Evolutionary conservation across 2,888 invertebrate species (phyloP), one percentile per base, ranked within the genome.

Genomic region (Oasisia sp.): DNA sequence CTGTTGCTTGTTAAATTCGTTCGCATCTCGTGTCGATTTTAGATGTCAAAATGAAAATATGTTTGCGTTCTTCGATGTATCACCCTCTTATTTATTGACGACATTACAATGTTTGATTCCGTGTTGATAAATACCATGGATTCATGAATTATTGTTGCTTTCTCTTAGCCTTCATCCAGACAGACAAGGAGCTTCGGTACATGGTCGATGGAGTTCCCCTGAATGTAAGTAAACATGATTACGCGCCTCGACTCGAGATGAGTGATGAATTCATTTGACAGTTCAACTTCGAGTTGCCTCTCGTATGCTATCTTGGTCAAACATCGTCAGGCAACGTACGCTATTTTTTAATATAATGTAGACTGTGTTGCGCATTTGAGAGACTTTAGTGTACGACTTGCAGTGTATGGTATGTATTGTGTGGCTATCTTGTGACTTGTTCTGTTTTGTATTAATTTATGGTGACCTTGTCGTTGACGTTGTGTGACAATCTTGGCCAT

Each of bases 141-240:
- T 38, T 74, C 3, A 74, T 19, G 74, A 74, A 9, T 27, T 89
- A n/a, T 38, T 89, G n/a, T 92, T 94, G 94, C 95, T 94, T 94
- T 94, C 92, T 97, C 97, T 95, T 97, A 97, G 98, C 97, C 94
- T 98, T 98, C 95, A 97, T 98, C 95, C 97, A 97, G 96, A 97
- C 97, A 94, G 97, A 97, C 96, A 97, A 97, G 95, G 97, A 97
- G 95, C 97, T 97, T 94, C 97, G 97, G 96, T 98, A 97, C 96
- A 97, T 98, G 96, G 97, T 97, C 95, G 97, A 97, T 92, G 89
- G n/a, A n/a, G 50, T 89, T 92, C 89, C 38, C 44, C n/a, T 89
- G 91, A 56, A 58, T 50, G 50, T 32, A 38, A 58, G 38, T 92
- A 19, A 44, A 32, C 32, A 91, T 32, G 56, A 12, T 32, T 38